phyloP scores from a whole-genome alignment of 2,113 vertebrate species.

The Epinephelus moara region DNA sequence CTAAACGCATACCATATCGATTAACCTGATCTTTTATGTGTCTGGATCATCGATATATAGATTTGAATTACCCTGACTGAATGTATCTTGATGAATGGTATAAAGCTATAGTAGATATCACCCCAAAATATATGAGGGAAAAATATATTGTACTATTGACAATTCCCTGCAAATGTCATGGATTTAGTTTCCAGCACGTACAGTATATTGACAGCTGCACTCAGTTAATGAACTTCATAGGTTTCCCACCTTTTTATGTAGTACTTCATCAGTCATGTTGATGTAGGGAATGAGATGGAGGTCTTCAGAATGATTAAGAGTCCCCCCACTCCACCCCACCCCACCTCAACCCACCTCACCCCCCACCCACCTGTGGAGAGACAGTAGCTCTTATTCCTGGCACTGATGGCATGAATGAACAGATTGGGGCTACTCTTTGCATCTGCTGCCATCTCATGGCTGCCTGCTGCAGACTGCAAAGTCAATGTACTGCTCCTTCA shows the following conservation, averaged over 20 bases:
- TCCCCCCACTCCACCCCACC: background rate
- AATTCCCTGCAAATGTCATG: constrained; percentile 10
- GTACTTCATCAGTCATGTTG: constrained; percentile 8
- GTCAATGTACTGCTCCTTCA: background rate
- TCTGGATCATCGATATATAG: no score
- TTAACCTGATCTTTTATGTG: background rate
- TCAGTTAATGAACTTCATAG: constrained; percentile 18
- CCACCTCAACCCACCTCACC: no score
- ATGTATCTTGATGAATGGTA: background rate
- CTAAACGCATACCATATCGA: background rate
- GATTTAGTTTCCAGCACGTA: background rate
- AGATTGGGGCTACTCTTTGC: constrained; percentile 39
- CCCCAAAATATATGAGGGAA: background rate
- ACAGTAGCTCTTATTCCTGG: background rate
- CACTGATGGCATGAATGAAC: background rate
- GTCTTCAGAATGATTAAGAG: background rate
- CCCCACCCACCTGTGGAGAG: constrained; percentile 25
- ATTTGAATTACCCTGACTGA: background rate
- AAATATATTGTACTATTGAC: constrained; percentile 25
- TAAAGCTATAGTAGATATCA: background rate
- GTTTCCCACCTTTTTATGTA: constrained; percentile 1
- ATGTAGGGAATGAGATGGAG: background rate
- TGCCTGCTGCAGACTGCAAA: constrained; percentile 4
- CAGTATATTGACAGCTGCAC: constrained; percentile 13
- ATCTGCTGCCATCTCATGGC: constrained; percentile 80